These are phyloP conservation scores for Thalpophila matura DNA, from an alignment of 2,888 invertebrate genomes.

Conservation along the genomic window DNA sequence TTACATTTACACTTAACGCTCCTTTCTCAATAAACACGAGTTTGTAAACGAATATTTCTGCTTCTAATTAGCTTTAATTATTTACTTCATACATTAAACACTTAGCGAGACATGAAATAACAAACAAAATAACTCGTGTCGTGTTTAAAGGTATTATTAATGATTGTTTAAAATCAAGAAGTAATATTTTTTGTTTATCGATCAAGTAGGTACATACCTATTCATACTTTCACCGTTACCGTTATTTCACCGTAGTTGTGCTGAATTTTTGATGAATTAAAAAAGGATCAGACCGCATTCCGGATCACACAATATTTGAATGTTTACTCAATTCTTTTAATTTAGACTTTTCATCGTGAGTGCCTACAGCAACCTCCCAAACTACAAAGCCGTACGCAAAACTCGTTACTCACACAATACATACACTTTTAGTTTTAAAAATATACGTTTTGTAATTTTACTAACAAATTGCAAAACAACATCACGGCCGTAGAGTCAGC, in stretches of 20 bases:
- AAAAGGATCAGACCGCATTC: too few relatives aligned
- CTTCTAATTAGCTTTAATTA: conserved; percentile 25
- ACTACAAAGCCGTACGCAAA: conserved; percentile 25
- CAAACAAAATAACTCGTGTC: too few relatives aligned
- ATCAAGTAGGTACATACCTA: too few relatives aligned
- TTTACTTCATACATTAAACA: background rate
- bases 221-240: too few relatives aligned
- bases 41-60: conserved; percentile 10
- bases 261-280: too few relatives aligned
- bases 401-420: conserved; percentile 5
- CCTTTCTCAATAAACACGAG: conserved; percentile 11
- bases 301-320: too few relatives aligned
- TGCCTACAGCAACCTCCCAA: background rate
- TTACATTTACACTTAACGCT: conserved; percentile 12
- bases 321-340: too few relatives aligned
- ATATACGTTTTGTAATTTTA: conserved; percentile 1
- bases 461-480: conserved; percentile 40
- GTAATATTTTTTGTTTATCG: too few relatives aligned
- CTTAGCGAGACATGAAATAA: background rate
- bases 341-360: background rate
- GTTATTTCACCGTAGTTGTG: too few relatives aligned
- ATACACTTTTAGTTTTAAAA: background rate
- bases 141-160: too few relatives aligned
- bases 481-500: conserved; percentile 54
- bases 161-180: too few relatives aligned